Evolutionary conservation across 2,113 vertebrate species (phyloP).

Genomic region (Oxyura jamaicensis): DNA sequence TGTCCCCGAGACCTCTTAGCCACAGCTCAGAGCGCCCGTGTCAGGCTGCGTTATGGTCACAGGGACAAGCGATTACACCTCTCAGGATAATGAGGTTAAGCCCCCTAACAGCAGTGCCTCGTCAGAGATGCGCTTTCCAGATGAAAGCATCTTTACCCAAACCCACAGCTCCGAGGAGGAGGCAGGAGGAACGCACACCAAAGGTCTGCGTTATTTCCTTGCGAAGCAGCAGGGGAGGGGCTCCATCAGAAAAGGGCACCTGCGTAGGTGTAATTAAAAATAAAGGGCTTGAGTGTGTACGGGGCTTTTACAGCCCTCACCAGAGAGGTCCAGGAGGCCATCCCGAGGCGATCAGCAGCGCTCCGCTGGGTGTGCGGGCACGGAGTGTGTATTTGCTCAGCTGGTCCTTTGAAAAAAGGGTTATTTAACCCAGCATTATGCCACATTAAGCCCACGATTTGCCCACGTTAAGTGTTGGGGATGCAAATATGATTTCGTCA

Average conservation of each 20-base stretch:
- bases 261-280: background rate
- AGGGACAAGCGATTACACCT: background rate
- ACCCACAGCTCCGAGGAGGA: background rate
- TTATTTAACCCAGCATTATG: background rate
- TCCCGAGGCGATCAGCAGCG: background rate
- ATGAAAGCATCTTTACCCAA: background rate
- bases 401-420: background rate
- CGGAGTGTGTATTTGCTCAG: background rate
- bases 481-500: background rate
- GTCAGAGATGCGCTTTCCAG: background rate
- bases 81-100: conserved; percentile 1
- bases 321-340: background rate
- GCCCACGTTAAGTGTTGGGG: background rate
- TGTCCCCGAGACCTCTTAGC: background rate
- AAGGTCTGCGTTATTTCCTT: background rate
- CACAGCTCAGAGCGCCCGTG: background rate
- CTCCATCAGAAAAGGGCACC: background rate
- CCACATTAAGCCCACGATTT: background rate
- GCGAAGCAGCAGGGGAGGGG: background rate
- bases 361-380: background rate
- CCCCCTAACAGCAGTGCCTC: background rate
- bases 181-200: fast-evolving
- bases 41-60: background rate
- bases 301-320: background rate
- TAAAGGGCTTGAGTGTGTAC: fast-evolving